Evolutionary conservation across 2,113 vertebrate genomes (phyloP).

Genomic region (Campylorhamphus procurvoides): DNA sequence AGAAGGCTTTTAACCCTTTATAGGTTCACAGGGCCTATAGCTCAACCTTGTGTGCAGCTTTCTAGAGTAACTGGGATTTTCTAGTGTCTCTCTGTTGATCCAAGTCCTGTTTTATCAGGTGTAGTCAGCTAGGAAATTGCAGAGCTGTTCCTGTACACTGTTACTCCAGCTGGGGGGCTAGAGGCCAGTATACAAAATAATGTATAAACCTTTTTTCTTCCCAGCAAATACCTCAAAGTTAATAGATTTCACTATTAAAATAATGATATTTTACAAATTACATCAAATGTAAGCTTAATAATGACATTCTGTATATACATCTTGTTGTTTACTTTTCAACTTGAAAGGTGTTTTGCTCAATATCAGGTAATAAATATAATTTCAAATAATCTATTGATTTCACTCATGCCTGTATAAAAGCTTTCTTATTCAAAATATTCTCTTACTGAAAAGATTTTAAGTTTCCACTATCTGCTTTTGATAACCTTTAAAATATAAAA

Average conservation of each 20-base stretch:
- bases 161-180: background rate
- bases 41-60: background rate
- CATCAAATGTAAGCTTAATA: background rate
- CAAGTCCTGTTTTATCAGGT: background rate
- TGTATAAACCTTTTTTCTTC: background rate
- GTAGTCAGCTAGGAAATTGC: background rate
- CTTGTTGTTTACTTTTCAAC: background rate
- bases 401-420: background rate
- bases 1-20: slow-evolving; percentile 52
- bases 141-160: background rate
- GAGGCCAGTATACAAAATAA: background rate
- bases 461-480: background rate
- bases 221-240: background rate
- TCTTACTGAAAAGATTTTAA: background rate
- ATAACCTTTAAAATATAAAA: background rate
- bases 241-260: background rate
- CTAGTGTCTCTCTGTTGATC: background rate
- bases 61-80: background rate
- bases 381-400: background rate
- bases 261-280: background rate
- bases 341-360: background rate
- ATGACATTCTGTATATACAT: background rate
- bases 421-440: background rate
- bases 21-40: background rate
- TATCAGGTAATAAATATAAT: background rate